Evolutionary conservation across 2,113 vertebrate species (phyloP).

Genomic region (Austrofundulus limnaeus): DNA sequence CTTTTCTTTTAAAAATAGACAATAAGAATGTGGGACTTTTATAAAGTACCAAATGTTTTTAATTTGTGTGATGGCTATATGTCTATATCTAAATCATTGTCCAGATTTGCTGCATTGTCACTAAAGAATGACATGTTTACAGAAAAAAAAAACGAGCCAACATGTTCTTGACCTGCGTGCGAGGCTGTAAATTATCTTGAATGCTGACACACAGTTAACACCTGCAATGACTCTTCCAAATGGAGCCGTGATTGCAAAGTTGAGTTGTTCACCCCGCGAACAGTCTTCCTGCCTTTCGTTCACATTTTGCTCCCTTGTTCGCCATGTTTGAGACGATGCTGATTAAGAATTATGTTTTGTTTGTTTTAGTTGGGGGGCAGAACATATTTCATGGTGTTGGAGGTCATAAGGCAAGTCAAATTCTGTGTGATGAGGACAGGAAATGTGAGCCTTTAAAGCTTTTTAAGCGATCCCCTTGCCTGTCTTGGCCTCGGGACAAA

Average conservation of each 20-base stretch:
- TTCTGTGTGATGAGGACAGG: constrained; percentile 63
- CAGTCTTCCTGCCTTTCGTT: constrained; percentile 13
- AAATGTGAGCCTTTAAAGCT: constrained; percentile 74
- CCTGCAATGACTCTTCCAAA: constrained; percentile 25
- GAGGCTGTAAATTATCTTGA: constrained; percentile 55
- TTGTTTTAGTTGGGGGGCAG: constrained; percentile 77
- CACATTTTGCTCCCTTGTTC: constrained; percentile 29
- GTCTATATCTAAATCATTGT: constrained; percentile 15
- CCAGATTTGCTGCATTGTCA: constrained; percentile 29
- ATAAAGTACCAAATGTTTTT: background rate
- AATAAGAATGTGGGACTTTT: too few relatives aligned
- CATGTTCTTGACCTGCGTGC: constrained; percentile 37
- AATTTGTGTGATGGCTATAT: background rate
- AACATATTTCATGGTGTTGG: constrained; percentile 73
- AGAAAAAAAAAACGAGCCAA: constrained; percentile 39
- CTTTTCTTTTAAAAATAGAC: too few relatives aligned
- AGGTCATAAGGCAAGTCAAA: constrained; percentile 66
- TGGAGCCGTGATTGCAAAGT: constrained; percentile 14
- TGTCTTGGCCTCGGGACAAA: constrained; percentile 63
- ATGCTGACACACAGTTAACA: constrained; percentile 52
- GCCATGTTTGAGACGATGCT: constrained; percentile 59
- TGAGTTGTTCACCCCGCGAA: background rate
- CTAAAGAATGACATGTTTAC: constrained; percentile 43
- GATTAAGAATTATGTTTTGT: constrained; percentile 79
- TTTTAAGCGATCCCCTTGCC: constrained; percentile 71